Percentiles rank a stretch among this genome's conserved stretches.
These are phyloP conservation scores for Neodontobutis hainanensis DNA, from an alignment of 2,113 vertebrate genomes.

Conservation along the genomic window DNA sequence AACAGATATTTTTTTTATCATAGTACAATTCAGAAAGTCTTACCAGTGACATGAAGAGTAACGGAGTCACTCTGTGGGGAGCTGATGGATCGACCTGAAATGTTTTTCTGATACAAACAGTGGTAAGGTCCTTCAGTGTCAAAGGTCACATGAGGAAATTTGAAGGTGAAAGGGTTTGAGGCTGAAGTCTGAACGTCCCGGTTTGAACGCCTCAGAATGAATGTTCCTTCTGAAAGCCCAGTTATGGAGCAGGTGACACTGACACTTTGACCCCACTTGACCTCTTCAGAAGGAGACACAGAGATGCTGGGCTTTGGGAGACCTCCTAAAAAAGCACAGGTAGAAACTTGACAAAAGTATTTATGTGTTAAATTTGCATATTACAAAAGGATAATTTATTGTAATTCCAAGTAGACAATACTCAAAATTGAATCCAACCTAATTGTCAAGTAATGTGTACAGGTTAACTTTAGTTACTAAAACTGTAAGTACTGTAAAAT, in stretches of 20 bases:
- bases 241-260: slow-evolving; percentile 11
- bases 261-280: slow-evolving; percentile 13
- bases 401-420: too few species aligned
- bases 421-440: too few species aligned
- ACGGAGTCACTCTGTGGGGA: background rate
- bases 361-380: too few species aligned
- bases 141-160: background rate
- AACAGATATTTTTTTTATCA: background rate
- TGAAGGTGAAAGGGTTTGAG: slow-evolving; percentile 7
- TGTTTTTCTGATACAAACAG: background rate
- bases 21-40: background rate
- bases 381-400: too few species aligned
- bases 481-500: too few species aligned
- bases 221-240: background rate
- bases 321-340: background rate
- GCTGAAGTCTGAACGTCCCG: background rate
- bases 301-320: slow-evolving; percentile 12
- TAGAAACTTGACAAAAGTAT: background rate
- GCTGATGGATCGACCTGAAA: background rate
- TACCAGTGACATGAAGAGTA: background rate
- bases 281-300: background rate
- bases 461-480: too few species aligned
- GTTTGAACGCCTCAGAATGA: background rate
- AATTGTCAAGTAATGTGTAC: too few species aligned
- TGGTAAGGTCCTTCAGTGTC: slow-evolving; percentile 6